Conservation (phyloP, 2,113 vertebrate species). For the Rhynchomys soricoides region DNA sequence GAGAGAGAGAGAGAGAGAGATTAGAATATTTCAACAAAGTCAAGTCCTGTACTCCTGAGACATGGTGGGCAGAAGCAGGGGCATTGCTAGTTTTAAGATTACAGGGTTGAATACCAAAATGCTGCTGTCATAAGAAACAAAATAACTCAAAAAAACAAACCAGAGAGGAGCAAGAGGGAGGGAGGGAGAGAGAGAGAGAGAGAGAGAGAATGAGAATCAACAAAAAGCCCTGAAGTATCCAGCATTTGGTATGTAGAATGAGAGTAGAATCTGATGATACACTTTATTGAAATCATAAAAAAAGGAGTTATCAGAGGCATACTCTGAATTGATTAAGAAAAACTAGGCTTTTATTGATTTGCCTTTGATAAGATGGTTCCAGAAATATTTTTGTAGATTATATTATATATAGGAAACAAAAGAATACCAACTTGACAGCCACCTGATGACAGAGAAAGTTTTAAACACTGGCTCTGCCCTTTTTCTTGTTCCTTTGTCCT, state of each 20-base stretch:
- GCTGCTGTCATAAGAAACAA: neutral
- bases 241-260: neutral
- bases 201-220: neutral
- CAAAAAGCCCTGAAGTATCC: neutral
- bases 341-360: neutral
- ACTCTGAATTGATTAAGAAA: neutral
- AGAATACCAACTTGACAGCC: neutral
- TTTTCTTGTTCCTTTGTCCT: neutral
- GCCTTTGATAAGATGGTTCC: neutral
- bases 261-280: neutral
- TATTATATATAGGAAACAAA: neutral
- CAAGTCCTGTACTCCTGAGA: neutral
- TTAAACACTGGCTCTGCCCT: neutral
- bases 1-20: neutral
- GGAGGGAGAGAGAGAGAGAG: fast-evolving
- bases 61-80: neutral
- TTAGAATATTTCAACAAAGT: slow-evolving; percentile 2
- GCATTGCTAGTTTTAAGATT: neutral
- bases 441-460: neutral
- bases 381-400: neutral
- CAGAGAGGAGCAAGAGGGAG: neutral
- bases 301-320: neutral
- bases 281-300: neutral
- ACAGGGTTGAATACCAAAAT: neutral
- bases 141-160: neutral